Evolutionary conservation across 2,113 vertebrate species (phyloP).

Genomic region (Amazona guildingii): DNA sequence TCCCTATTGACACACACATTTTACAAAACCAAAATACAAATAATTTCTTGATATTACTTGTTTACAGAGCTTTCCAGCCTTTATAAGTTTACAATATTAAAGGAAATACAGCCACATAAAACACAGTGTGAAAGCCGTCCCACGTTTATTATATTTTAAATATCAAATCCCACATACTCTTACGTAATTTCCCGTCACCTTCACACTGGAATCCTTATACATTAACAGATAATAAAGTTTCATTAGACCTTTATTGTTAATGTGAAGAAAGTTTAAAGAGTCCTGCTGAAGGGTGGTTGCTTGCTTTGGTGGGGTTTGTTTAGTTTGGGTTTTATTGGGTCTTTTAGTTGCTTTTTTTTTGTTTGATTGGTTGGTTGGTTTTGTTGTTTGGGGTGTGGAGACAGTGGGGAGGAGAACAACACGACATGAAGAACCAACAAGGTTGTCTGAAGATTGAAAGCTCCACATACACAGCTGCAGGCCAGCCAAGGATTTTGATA

Average conservation of each 20-base stretch:
- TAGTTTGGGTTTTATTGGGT: background rate
- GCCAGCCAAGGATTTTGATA: background rate
- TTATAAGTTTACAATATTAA: background rate
- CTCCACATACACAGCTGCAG: background rate
- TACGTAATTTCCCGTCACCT: background rate
- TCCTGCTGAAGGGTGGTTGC: background rate
- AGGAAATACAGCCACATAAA: background rate
- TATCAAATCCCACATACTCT: background rate
- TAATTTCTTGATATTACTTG: background rate
- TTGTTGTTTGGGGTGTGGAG: background rate
- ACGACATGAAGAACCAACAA: background rate
- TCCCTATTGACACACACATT: background rate
- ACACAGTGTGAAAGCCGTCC: background rate
- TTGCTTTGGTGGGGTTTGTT: background rate
- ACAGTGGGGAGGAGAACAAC: accelerated
- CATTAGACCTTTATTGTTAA: constrained; percentile 1
- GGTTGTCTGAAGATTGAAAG: background rate
- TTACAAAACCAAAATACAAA: background rate
- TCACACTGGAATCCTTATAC: background rate
- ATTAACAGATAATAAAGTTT: background rate
- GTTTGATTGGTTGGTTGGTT: background rate
- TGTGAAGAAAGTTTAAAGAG: background rate
- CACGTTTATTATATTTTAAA: constrained; percentile 22
- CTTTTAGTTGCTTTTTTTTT: background rate
- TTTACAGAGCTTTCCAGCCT: background rate